These are phyloP conservation scores for Caenorhabditis uteleia DNA, from an alignment of 2,888 invertebrate species.

Conservation along the genomic window DNA sequence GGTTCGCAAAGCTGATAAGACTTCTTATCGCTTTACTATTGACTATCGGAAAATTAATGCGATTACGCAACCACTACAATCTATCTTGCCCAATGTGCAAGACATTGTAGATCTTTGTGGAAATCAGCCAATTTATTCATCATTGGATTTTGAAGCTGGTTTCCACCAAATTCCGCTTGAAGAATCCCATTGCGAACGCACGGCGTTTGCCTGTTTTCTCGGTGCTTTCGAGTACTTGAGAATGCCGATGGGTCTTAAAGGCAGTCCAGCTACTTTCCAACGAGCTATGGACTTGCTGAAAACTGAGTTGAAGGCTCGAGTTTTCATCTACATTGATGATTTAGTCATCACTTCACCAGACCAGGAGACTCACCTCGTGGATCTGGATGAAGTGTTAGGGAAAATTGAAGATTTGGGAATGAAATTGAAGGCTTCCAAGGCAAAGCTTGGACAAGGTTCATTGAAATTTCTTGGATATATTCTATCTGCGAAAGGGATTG, in stretches of 20 bases:
- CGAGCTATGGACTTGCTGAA: slow-evolving; percentile 11
- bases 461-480: slow-evolving; percentile 40
- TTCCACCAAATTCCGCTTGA: slow-evolving; percentile 28
- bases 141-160: slow-evolving; percentile 25
- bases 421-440: slow-evolving; percentile 41
- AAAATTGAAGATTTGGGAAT: slow-evolving; percentile 25
- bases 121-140: slow-evolving; percentile 8
- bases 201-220: slow-evolving; percentile 17
- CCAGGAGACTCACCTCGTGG: slow-evolving; percentile 22
- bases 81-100: slow-evolving; percentile 9
- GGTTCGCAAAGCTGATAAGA: slow-evolving; percentile 22
- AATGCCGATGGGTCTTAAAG: slow-evolving; percentile 31
- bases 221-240: slow-evolving; percentile 18
- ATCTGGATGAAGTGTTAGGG: slow-evolving; percentile 27
- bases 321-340: slow-evolving; percentile 37
- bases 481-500: slow-evolving; percentile 29
- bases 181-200: slow-evolving; percentile 3
- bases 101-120: slow-evolving; percentile 20
- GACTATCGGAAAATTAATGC: slow-evolving; percentile 32
- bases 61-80: slow-evolving; percentile 8
- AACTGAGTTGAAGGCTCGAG: neutral
- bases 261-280: slow-evolving; percentile 23
- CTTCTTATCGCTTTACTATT: slow-evolving; percentile 21
- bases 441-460: slow-evolving; percentile 17
- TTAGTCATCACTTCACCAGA: slow-evolving; percentile 9